Evolutionary conservation across 2,113 vertebrate genomes (phyloP), one percentile per base, ranked within the genome.

Genomic region (Gallinago media): DNA sequence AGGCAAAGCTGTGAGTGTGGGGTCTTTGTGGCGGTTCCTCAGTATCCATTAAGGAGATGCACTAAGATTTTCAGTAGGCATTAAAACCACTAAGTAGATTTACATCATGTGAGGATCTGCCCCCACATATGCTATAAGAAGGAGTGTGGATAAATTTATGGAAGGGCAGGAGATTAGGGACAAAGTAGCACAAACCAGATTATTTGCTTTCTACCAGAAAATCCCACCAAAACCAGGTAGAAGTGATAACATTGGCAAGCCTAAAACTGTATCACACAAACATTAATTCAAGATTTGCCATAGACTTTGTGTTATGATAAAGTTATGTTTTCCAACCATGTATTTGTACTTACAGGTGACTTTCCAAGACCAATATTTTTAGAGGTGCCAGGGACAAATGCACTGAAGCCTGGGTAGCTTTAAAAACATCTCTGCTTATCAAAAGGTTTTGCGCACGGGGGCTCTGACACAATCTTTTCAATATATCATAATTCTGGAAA

Each of bases 391-490:
- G 91, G 84, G 56, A 83, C 91, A 84, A 95, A 85, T 36, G 62
- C 70, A 27, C 34, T 40, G 78, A 90, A 92, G 67, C 86, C 59
- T 91, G 14, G 7, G 42, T 61, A 90, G 21, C 20, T 94, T 89
- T 87, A 49, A 95, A 96, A 97, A 74, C 58, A 88, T 90, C n/a
- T 79, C 42, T 74, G 42, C 88, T 89, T 95, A 96, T 97, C 96
- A 68, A 88, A 92, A 85, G 71, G 15, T 62, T 96, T 96, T 96
- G 50, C 96, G n/a, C 44, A 58, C 58, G 59, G 44, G 76, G 65
- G 27, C 34, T 94, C 72, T 91, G 81, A 93, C 49, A 68, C n/a
- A 85, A 79, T 44, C 11, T 94, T 97, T 96, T 96, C 66, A 95
- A 92, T 96, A 95, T 90, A 77, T 93, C 89, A 92, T 93, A 91